These are phyloP conservation scores for Ophiothrix spiculata DNA, from an alignment of 35 echinoderm and acorn worm genomes.

Conservation along the genomic window DNA sequence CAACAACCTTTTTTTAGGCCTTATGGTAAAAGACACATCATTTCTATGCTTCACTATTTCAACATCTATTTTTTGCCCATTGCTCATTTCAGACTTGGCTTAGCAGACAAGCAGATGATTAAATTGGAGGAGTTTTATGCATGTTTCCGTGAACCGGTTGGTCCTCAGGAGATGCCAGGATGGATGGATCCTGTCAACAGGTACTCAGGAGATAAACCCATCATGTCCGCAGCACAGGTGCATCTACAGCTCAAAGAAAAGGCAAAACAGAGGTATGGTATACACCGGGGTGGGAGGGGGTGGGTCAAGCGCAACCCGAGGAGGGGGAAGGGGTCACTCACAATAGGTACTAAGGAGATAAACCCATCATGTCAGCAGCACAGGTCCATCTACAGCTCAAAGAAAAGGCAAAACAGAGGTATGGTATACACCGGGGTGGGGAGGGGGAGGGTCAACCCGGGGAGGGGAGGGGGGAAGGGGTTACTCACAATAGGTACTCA, in stretches of 20 bases:
- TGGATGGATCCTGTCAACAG: constrained; percentile 98
- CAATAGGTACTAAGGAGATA: constrained; percentile 65
- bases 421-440: no score
- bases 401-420: constrained; percentile 94
- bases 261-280: constrained; percentile 90
- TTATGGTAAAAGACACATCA: no score
- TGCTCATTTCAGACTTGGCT: constrained; percentile 48
- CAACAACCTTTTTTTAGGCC: no score
- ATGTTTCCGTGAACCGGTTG: constrained; percentile 62
- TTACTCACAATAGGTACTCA: constrained; percentile 73
- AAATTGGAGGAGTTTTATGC: constrained; percentile 94
- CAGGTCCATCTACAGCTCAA: constrained; percentile 93
- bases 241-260: constrained; percentile 90
- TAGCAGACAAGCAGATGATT: constrained; percentile 80
- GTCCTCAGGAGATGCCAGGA: constrained; percentile 60
- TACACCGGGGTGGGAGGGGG: no score
- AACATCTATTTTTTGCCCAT: not conserved
- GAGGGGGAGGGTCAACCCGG: no score
- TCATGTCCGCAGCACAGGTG: constrained; percentile 83
- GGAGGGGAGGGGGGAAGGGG: constrained; percentile 74
- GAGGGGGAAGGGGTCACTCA: no score
- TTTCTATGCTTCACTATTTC: no score
- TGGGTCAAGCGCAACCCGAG: no score
- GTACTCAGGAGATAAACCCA: constrained; percentile 41
- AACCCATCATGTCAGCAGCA: constrained; percentile 59